Evolutionary conservation across 2,113 vertebrate genomes (phyloP).

Genomic region (Sphaerodactylus townsendi): DNA sequence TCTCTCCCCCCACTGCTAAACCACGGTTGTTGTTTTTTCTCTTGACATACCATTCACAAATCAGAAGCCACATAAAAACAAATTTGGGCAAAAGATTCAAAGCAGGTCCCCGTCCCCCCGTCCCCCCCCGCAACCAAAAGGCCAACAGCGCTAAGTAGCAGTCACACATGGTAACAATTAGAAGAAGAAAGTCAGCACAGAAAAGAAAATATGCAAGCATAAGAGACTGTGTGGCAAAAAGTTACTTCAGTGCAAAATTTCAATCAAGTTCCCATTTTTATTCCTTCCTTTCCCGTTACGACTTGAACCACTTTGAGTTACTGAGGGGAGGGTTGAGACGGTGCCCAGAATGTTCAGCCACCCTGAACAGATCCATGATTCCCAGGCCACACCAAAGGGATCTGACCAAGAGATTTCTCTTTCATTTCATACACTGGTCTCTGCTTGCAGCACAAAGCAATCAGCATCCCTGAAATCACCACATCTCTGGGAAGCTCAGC

Average conservation of each 20-base stretch:
- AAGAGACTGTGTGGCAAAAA: slow-evolving; percentile 63
- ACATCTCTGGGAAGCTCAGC: slow-evolving; percentile 52
- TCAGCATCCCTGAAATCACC: slow-evolving; percentile 50
- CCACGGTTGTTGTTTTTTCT: neutral
- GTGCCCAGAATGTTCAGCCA: slow-evolving; percentile 41
- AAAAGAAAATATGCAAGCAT: slow-evolving; percentile 47
- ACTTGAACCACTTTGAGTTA: slow-evolving; percentile 46
- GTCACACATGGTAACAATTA: slow-evolving; percentile 53
- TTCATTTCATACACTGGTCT: slow-evolving; percentile 30
- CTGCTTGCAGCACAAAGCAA: slow-evolving; percentile 44
- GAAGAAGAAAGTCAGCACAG: slow-evolving; percentile 32
- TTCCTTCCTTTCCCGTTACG: slow-evolving; percentile 62
- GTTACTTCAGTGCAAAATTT: slow-evolving; percentile 59
- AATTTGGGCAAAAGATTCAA: slow-evolving; percentile 45
- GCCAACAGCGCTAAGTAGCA: slow-evolving; percentile 36
- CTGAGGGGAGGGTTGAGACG: slow-evolving; percentile 53
- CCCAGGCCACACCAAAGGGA: slow-evolving; percentile 55
- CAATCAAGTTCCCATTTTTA: slow-evolving; percentile 64
- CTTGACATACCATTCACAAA: slow-evolving; percentile 23
- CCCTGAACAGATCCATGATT: slow-evolving; percentile 51
- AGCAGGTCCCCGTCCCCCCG: slow-evolving; percentile 42
- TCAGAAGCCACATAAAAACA: slow-evolving; percentile 50
- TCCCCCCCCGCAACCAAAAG: neutral
- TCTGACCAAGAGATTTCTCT: slow-evolving; percentile 36
- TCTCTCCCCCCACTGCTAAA: slow-evolving; percentile 5